Percentiles rank a stretch among this genome's conserved stretches.
phyloP scores from a whole-genome alignment of 2,888 invertebrate genomes.

The Nomada lathburiana region DNA sequence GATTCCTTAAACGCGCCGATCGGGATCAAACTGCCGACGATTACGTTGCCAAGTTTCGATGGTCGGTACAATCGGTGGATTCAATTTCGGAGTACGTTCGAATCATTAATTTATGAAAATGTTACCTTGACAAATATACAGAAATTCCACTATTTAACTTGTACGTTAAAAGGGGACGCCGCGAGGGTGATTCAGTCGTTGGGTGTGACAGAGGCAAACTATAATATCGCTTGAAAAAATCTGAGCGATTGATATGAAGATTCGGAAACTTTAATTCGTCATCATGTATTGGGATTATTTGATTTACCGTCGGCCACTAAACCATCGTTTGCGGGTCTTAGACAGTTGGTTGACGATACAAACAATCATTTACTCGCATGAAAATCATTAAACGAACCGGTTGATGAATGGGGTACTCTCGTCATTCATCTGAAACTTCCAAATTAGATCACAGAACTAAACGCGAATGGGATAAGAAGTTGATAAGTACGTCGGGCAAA shows the following conservation, averaged over 20 bases:
- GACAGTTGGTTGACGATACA: not conserved
- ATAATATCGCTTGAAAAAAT: not conserved
- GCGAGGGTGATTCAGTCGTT: not conserved
- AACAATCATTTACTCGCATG: not conserved
- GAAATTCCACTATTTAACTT: conserved; percentile 11
- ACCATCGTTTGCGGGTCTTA: not conserved
- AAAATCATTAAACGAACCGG: not conserved
- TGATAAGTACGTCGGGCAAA: not conserved
- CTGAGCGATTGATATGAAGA: not conserved
- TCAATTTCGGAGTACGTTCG: conserved; percentile 6
- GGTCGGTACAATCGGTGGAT: not conserved
- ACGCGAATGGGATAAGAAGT: not conserved
- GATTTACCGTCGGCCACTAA: too few relatives aligned
- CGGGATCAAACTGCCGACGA: not conserved
- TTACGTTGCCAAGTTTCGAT: not conserved
- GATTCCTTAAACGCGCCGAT: too few relatives aligned
- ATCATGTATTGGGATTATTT: not conserved
- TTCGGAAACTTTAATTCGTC: not conserved
- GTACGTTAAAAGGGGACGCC: not conserved
- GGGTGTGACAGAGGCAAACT: conserved; percentile 1
- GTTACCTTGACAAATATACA: not conserved
- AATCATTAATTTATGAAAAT: conserved; percentile 1
- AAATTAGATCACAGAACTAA: not conserved
- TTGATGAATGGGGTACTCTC: not conserved
- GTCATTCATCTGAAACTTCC: not conserved